A percentile compares a stretch with the other conserved stretches of the same genome.
Conservation (phyloP, 2,113 vertebrate species). For the Chionomys nivalis region DNA sequence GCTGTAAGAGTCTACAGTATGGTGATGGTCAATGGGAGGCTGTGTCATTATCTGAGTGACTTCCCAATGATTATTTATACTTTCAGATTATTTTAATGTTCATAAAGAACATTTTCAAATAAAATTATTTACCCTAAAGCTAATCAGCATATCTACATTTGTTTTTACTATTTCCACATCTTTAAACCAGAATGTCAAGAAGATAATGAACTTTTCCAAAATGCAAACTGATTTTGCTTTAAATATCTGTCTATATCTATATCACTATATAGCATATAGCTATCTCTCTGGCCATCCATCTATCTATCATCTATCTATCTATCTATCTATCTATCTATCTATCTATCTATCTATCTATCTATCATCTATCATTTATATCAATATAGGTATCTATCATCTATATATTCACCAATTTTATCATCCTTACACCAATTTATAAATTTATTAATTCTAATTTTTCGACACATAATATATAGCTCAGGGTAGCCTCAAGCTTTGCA, state of each 20-base stretch:
- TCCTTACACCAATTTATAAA: background rate
- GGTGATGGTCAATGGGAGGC: slow-evolving; percentile 77
- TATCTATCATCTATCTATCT: background rate
- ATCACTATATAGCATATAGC: background rate
- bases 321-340: background rate
- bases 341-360: background rate
- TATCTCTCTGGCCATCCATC: background rate
- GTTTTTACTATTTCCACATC: slow-evolving; percentile 62
- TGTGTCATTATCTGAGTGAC: slow-evolving; percentile 78
- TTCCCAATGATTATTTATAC: slow-evolving; percentile 76
- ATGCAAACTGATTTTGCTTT: background rate
- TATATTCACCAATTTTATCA: background rate
- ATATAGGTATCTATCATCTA: background rate
- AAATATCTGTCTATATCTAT: background rate
- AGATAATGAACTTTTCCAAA: background rate
- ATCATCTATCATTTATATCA: background rate
- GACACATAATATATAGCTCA: background rate
- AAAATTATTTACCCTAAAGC: slow-evolving; percentile 48
- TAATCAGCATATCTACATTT: slow-evolving; percentile 72
- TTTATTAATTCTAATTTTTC: background rate
- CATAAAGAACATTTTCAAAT: slow-evolving; percentile 80
- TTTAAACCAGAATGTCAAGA: slow-evolving; percentile 2
- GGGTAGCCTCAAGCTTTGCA: no score
- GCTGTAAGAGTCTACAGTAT: slow-evolving; percentile 52
- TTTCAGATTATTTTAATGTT: slow-evolving; percentile 67